phyloP scores from a whole-genome alignment of 2,797 vertebrate genomes.

The Pantherophis vulpinus region DNA sequence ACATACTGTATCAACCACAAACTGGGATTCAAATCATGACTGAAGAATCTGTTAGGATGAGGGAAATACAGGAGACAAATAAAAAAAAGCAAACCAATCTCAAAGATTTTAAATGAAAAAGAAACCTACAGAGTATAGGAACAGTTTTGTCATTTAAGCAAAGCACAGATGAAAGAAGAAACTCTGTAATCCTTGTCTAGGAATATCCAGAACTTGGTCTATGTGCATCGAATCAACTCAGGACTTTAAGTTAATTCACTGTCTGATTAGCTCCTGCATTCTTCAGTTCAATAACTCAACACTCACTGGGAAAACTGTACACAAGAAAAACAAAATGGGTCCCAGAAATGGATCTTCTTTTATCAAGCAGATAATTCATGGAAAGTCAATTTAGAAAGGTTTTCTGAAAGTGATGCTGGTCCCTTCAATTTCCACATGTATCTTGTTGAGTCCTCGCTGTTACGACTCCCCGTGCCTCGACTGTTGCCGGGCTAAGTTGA shows the following conservation, averaged over 20 bases:
- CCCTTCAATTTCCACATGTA: not conserved
- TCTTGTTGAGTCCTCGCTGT: not conserved
- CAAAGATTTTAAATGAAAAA: not conserved
- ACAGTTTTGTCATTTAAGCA: not conserved
- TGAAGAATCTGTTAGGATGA: not conserved
- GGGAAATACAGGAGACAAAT: not conserved
- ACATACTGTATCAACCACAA: not conserved
- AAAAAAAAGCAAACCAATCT: not conserved
- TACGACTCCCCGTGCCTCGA: no score
- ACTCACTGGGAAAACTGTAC: not conserved
- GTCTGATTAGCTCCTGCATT: not conserved
- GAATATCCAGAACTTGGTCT: not conserved
- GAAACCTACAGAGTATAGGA: not conserved
- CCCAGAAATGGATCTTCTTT: not conserved
- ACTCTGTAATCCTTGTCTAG: not conserved
- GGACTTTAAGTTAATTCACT: not conserved
- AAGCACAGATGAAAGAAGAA: not conserved
- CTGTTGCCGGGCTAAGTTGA: no score
- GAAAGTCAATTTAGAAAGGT: not conserved
- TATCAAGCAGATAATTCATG: not conserved
- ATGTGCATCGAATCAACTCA: not conserved
- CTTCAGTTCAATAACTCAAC: not conserved
- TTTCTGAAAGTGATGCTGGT: not conserved
- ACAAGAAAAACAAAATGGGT: not conserved
- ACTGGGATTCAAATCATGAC: not conserved